These are phyloP conservation scores for Drosophila burlai DNA, from an alignment of 1,140 invertebrate genomes.

Conservation along the genomic window DNA sequence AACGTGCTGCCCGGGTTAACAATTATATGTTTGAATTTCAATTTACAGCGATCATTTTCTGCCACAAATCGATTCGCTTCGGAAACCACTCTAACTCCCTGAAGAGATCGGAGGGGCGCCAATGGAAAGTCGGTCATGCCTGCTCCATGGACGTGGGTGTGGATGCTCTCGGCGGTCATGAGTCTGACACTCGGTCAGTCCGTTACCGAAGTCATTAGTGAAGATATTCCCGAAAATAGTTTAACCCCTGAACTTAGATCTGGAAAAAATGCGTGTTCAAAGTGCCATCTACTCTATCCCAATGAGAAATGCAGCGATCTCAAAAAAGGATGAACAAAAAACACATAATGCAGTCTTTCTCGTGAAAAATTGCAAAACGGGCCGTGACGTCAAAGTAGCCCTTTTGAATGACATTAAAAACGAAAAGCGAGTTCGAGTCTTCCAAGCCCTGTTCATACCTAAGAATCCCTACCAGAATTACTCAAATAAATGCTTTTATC, in stretches of 20 bases:
- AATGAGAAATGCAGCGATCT: constrained; percentile 1
- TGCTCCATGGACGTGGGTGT: constrained; percentile 38
- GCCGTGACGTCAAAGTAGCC: constrained; percentile 16
- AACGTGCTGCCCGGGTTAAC: constrained; percentile 46
- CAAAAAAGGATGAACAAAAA: not conserved
- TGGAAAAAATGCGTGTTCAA: not conserved
- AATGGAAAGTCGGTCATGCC: constrained; percentile 49
- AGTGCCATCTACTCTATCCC: not conserved
- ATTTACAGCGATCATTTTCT: constrained; percentile 56
- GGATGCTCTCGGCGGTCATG: constrained; percentile 47
- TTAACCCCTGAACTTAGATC: not conserved
- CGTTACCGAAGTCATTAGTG: not conserved
- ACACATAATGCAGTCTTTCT: constrained; percentile 12
- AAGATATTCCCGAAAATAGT: not conserved
- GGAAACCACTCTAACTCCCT: constrained; percentile 20
- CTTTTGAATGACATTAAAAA: constrained; percentile 21
- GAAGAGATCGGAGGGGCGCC: constrained; percentile 19
- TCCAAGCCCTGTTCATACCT: not conserved
- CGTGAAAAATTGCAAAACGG: constrained; percentile 13
- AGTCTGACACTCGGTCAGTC: constrained; percentile 8
- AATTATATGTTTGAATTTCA: constrained; percentile 63
- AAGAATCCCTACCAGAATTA: not conserved
- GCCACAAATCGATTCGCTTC: constrained; percentile 55
- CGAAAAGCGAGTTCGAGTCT: constrained; percentile 3
- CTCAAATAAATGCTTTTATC: constrained; percentile 7